phyloP scores from a whole-genome alignment of 92 coral and sea anemone species.

The Phenganax marumi region DNA sequence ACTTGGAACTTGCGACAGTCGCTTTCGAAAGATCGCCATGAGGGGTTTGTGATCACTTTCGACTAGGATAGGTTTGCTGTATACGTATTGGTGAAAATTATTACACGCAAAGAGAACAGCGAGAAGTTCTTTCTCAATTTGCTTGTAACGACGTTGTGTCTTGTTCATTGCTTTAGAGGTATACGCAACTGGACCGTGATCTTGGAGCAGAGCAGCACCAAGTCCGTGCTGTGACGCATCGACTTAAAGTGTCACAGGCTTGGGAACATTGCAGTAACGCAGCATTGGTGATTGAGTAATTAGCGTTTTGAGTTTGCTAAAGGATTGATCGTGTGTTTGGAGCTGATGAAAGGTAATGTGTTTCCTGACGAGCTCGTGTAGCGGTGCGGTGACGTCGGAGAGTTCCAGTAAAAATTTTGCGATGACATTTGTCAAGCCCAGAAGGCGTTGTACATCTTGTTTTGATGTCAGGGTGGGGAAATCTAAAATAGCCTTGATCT shows the following conservation, averaged over 20 bases:
- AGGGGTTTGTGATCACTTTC: slow-evolving; percentile 42
- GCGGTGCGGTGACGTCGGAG: slow-evolving; percentile 51
- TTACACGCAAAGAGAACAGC: slow-evolving; percentile 29
- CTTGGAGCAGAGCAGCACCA: slow-evolving; percentile 27
- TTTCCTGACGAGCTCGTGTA: slow-evolving; percentile 57
- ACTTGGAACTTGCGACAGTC: slow-evolving; percentile 8
- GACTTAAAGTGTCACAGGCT: slow-evolving; percentile 29
- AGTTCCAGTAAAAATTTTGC: slow-evolving; percentile 55
- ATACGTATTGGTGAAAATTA: slow-evolving; percentile 6
- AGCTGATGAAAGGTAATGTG: slow-evolving; percentile 53
- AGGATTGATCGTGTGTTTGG: slow-evolving; percentile 56
- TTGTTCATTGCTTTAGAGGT: slow-evolving; percentile 28
- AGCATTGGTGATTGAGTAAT: slow-evolving; percentile 49
- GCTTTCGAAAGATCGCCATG: slow-evolving; percentile 18
- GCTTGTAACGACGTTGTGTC: neutral
- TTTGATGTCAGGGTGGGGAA: slow-evolving; percentile 49
- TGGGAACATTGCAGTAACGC: slow-evolving; percentile 49
- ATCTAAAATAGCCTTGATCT: slow-evolving; percentile 52
- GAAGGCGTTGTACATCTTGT: slow-evolving; percentile 58
- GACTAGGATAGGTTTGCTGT: neutral
- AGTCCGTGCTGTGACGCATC: slow-evolving; percentile 28
- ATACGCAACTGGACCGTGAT: slow-evolving; percentile 32
- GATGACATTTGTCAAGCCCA: slow-evolving; percentile 63
- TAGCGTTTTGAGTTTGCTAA: slow-evolving; percentile 41
- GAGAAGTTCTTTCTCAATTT: slow-evolving; percentile 32